Conservation (phyloP, 2,797 vertebrate species). For the Gymnopithys bicolor region DNA sequence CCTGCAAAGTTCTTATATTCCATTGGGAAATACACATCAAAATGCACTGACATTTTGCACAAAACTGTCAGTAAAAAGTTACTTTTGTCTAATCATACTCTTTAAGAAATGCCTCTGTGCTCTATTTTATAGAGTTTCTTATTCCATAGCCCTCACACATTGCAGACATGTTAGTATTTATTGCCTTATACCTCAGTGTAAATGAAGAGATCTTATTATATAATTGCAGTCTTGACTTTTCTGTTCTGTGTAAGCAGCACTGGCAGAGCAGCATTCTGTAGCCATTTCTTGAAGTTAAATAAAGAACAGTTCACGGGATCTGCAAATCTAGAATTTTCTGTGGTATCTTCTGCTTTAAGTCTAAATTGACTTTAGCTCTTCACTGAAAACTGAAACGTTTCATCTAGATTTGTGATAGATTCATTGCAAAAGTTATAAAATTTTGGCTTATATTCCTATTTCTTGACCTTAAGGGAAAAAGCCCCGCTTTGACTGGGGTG, state of each 20-base stretch:
- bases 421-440: not conserved
- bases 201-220: not conserved
- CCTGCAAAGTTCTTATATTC: not conserved
- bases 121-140: not conserved
- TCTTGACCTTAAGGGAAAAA: not conserved
- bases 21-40: not conserved
- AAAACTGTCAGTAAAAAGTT: not conserved
- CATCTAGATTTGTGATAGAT: not conserved
- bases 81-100: not conserved
- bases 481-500: not conserved
- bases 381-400: not conserved
- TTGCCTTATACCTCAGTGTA: not conserved
- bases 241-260: not conserved
- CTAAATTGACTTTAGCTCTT: not conserved
- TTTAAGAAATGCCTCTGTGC: not conserved
- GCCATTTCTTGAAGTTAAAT: not conserved
- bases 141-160: not conserved
- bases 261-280: not conserved
- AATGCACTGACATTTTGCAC: not conserved
- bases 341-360: not conserved
- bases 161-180: not conserved
- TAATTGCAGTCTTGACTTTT: not conserved
- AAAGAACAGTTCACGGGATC: not conserved
- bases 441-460: not conserved
- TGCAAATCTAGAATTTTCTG: not conserved